These are phyloP conservation scores for Gymnothorax javanicus DNA, from an alignment of 2,797 vertebrate genomes.

Conservation along the genomic window DNA sequence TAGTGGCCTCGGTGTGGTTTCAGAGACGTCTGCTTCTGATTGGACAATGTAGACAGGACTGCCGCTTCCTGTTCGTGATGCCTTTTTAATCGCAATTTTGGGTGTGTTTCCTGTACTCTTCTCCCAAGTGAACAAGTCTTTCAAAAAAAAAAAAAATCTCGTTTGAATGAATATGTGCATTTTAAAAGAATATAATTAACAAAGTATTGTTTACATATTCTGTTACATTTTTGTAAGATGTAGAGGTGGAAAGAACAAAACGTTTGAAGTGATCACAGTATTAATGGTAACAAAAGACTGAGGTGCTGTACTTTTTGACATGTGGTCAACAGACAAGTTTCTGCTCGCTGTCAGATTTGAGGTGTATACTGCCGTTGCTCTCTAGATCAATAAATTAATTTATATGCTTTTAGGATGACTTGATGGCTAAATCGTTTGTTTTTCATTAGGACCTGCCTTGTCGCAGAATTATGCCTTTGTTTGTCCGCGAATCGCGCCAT, in stretches of 20 bases:
- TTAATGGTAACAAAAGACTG: conserved; percentile 25
- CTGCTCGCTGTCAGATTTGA: conserved; percentile 15
- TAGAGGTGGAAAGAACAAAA: conserved; percentile 52
- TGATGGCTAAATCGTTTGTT: background rate
- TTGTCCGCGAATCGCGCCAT: background rate
- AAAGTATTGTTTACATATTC: conserved; percentile 72
- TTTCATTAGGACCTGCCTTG: background rate
- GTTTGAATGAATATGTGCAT: conserved; percentile 30
- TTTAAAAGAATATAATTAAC: conserved; percentile 46
- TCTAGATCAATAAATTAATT: conserved; percentile 29
- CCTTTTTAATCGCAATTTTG: conserved; percentile 17
- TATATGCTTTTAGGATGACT: conserved; percentile 20
- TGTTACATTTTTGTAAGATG: conserved; percentile 76
- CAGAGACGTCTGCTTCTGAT: conserved; percentile 15
- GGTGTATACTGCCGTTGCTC: conserved; percentile 8
- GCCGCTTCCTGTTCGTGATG: conserved; percentile 17
- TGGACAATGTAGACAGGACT: conserved; percentile 17
- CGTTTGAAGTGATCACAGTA: conserved; percentile 27
- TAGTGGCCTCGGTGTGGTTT: conserved; percentile 27
- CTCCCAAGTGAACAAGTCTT: conserved; percentile 28
- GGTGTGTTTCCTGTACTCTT: conserved; percentile 20
- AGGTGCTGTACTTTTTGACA: conserved; percentile 30
- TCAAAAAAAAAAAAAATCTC: conserved; percentile 15
- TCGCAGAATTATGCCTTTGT: background rate
- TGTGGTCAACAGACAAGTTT: conserved; percentile 21